Percentiles rank a stretch among this genome's conserved stretches.
These are phyloP conservation scores for Manacus vitellinus DNA, from an alignment of 2,113 vertebrate species.

Conservation along the genomic window DNA sequence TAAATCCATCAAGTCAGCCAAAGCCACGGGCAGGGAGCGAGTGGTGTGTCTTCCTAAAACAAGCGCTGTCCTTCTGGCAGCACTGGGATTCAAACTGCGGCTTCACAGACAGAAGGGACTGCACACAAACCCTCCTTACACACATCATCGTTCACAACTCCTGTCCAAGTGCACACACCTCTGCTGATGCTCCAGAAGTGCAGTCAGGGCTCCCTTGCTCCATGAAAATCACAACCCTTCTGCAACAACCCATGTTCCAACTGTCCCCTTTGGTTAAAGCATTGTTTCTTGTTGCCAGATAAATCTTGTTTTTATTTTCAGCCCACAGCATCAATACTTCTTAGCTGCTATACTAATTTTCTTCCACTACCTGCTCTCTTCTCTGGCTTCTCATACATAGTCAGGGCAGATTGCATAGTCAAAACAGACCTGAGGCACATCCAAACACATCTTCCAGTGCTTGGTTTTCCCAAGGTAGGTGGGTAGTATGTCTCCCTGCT, in stretches of 20 bases:
- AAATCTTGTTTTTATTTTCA: slow-evolving; percentile 10
- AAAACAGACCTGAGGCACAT: not conserved
- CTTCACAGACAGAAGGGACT: accelerated
- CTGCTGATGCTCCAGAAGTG: not conserved
- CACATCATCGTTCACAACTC: accelerated
- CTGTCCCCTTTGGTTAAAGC: not conserved
- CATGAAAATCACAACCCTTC: not conserved
- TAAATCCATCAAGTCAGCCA: not conserved
- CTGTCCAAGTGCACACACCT: accelerated
- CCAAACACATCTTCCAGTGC: not conserved
- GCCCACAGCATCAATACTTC: not conserved
- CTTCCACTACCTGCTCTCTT: not conserved
- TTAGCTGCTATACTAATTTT: not conserved
- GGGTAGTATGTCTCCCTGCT: not conserved
- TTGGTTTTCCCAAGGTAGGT: not conserved
- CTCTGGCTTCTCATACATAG: not conserved
- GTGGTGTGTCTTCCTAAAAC: accelerated
- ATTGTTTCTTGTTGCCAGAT: not conserved
- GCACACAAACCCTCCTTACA: not conserved
- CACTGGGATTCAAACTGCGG: not conserved
- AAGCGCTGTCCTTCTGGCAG: accelerated
- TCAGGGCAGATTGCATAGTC: not conserved
- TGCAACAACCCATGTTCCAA: not conserved
- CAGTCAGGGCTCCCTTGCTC: not conserved
- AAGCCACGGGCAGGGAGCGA: not conserved